Evolutionary conservation across 2,888 invertebrate species (phyloP).

Genomic region (Erebia aethiops): DNA sequence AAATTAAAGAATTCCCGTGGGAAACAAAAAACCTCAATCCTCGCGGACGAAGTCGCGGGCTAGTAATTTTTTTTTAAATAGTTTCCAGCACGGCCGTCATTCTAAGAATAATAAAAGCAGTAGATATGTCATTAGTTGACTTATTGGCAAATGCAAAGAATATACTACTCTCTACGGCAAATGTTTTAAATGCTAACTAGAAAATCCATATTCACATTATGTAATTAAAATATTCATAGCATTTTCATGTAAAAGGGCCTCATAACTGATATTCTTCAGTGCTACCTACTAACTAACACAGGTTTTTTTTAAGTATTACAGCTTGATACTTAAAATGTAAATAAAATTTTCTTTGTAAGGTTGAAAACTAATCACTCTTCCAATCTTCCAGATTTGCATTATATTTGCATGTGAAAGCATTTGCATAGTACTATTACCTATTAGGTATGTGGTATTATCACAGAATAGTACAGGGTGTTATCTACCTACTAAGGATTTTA

Average conservation of each 20-base stretch:
- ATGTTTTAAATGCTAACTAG: neutral
- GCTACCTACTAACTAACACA: neutral
- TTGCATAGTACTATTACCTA: neutral
- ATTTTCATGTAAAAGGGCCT: neutral
- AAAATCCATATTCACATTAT: slow-evolving; percentile 4
- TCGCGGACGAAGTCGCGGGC: too few relatives aligned
- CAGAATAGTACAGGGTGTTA: too few relatives aligned
- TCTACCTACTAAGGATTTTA: too few relatives aligned
- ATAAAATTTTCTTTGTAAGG: neutral
- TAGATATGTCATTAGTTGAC: neutral
- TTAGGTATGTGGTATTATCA: neutral
- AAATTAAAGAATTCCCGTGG: too few relatives aligned
- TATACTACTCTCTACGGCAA: too few relatives aligned
- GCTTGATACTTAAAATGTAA: neutral
- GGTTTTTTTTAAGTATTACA: neutral
- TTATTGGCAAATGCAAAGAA: too few relatives aligned
- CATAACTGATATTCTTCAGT: neutral
- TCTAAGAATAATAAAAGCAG: too few relatives aligned
- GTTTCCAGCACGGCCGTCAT: too few relatives aligned
- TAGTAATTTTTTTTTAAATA: too few relatives aligned
- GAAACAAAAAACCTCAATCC: too few relatives aligned
- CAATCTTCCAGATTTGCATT: too few relatives aligned
- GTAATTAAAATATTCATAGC: slow-evolving; percentile 15
- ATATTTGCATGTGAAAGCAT: neutral
- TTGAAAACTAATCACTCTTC: neutral